phyloP scores from a whole-genome alignment of 2,888 invertebrate genomes.

The Sclerodermus sp. region DNA sequence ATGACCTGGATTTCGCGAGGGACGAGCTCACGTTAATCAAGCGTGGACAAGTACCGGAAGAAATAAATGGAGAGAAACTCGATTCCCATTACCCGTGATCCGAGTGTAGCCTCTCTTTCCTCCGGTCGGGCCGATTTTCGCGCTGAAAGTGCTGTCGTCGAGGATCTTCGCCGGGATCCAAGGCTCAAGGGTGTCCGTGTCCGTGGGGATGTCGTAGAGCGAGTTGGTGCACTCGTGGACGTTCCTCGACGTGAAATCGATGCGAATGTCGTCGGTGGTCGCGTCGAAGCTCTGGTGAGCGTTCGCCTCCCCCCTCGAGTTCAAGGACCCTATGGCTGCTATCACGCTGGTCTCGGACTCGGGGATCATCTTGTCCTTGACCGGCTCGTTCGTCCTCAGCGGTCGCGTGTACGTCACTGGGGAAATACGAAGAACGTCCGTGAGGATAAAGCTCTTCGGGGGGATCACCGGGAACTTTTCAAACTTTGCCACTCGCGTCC shows the following conservation, averaged over 20 bases:
- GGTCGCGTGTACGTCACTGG: conserved; percentile 76
- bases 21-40: too few species aligned
- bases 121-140: conserved; percentile 82
- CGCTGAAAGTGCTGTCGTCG: conserved; percentile 69
- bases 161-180: conserved; percentile 72
- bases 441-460: too few species aligned
- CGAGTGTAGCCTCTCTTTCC: conserved; percentile 79
- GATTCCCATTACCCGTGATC: conserved; percentile 74
- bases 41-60: too few species aligned
- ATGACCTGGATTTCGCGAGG: conserved; percentile 57
- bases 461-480: too few species aligned
- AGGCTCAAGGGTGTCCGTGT: conserved; percentile 63
- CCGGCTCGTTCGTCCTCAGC: conserved; percentile 73
- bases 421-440: background rate
- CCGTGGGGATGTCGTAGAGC: conserved; percentile 65
- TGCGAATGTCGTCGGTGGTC: conserved; percentile 71
- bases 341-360: conserved; percentile 77
- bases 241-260: conserved; percentile 73
- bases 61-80: too few species aligned
- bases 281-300: conserved; percentile 77
- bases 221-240: conserved; percentile 75
- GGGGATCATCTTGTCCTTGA: conserved; percentile 72
- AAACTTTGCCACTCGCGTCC: too few species aligned
- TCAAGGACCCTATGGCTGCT: conserved; percentile 85
- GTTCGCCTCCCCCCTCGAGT: conserved; percentile 78